Evolutionary conservation across 2,888 invertebrate genomes (phyloP), one percentile per base, ranked within the genome.

Genomic region (Oxycera nigricornis): DNA sequence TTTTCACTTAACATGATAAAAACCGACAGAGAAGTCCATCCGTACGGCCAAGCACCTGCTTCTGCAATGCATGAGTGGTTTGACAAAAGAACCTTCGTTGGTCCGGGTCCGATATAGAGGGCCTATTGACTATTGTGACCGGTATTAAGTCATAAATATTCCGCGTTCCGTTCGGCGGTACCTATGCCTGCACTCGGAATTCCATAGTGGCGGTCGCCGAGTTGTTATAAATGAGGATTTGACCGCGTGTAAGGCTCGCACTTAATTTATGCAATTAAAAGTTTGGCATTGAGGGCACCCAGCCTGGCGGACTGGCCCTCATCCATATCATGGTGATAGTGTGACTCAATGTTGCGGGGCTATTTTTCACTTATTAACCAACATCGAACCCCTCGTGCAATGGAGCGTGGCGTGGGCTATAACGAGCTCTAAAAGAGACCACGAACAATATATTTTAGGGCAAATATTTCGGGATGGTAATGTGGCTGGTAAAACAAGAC

Each of bases 251-350:
- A 50, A 39, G 39, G 24, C 39, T 65, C 68, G 24, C 70, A 55
- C 20, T 70, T 70, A 70, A 70, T 70, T 70, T 70, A 70, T 70
- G 70, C 70, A 70, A 70, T 70, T 70, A 70, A 70, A 46, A 70
- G 7, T 30, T 70, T 55, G 67, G 30, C 31, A 41, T 46, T 65
- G 50, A 68, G 28, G 20, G 28, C 67, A 68, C 20, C 50, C 11
- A 68, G 31, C 30, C 61, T 28, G 30, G 31, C 31, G 1, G 61
- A n/a, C n/a, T n/a, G 22, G 52, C 55, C 70, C 70, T 70, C 55
- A 70, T 70, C 52, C 70, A 55, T 70, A 31, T 55, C 70, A 55
- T 2, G 20, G 22, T 22, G 50, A 68, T 52, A 70, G 30, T 35
- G 30, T 31, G 14, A 22, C n/a, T 30, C 24, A 41, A 41, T 41